Percentiles rank a stretch among this genome's conserved stretches.
These are phyloP conservation scores for Furcifer pardalis DNA, from an alignment of 2,797 vertebrate genomes.

Conservation along the genomic window DNA sequence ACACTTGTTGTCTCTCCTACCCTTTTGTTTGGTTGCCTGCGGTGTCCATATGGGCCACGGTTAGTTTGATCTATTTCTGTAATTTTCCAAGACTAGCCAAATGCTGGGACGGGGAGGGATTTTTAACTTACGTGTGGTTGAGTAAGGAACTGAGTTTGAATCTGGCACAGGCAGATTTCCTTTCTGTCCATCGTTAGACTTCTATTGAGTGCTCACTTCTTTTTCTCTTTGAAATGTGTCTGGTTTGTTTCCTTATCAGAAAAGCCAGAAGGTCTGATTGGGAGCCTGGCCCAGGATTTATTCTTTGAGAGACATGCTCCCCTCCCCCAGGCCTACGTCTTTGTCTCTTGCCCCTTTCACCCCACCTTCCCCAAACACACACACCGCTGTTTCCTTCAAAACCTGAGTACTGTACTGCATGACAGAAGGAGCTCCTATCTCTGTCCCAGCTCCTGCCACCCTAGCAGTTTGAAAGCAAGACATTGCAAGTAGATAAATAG, in stretches of 20 bases:
- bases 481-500: too few species aligned
- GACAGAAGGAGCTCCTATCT: too few species aligned
- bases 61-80: background rate
- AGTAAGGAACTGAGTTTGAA: background rate
- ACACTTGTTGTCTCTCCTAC: background rate
- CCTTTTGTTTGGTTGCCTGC: background rate
- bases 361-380: background rate
- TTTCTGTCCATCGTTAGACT: background rate
- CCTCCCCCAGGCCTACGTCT: background rate
- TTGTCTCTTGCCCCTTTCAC: background rate
- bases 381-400: too few species aligned
- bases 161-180: background rate
- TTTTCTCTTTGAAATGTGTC: background rate
- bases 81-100: background rate
- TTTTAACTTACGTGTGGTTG: background rate
- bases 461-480: too few species aligned
- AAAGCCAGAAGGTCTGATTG: background rate
- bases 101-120: background rate
- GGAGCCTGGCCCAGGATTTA: background rate
- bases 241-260: background rate
- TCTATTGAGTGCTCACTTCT: background rate
- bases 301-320: background rate
- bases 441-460: too few species aligned
- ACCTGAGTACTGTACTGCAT: too few species aligned
- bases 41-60: too few species aligned